These are phyloP conservation scores for Prionailurus viverrinus DNA, from an alignment of 2,113 vertebrate genomes.

Conservation along the genomic window DNA sequence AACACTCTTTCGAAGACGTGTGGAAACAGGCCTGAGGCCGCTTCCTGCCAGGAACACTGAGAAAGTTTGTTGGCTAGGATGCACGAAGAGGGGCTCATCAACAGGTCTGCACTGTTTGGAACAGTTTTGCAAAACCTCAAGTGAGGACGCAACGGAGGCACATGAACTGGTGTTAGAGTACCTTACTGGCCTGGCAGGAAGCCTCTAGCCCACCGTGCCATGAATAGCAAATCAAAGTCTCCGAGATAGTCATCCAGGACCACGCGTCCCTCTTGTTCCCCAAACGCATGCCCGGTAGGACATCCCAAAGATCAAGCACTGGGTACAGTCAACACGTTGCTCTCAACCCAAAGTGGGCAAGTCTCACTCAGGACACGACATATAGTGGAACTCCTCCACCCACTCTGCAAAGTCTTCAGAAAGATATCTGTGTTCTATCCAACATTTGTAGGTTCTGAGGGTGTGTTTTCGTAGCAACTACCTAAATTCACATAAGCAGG, in stretches of 20 bases:
- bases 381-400: not conserved
- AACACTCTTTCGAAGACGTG: not conserved
- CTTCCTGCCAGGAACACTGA: not conserved
- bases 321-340: not conserved
- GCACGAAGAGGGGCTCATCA: not conserved
- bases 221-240: not conserved
- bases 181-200: not conserved
- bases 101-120: not conserved
- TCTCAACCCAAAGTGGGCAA: not conserved
- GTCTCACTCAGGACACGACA: not conserved
- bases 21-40: not conserved
- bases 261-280: not conserved
- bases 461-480: not conserved
- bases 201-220: not conserved
- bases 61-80: not conserved
- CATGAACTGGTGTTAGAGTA: not conserved
- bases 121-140: not conserved
- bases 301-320: not conserved
- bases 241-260: not conserved
- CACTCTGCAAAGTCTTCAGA: slow-evolving; percentile 8
- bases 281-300: not conserved
- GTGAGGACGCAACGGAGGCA: not conserved
- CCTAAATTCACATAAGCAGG: not conserved
- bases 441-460: not conserved
- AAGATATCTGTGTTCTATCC: not conserved